Percentiles rank a stretch among this genome's conserved stretches.
Evolutionary conservation across 2,797 vertebrate species (phyloP).

Genomic region (Cyprinella venusta): DNA sequence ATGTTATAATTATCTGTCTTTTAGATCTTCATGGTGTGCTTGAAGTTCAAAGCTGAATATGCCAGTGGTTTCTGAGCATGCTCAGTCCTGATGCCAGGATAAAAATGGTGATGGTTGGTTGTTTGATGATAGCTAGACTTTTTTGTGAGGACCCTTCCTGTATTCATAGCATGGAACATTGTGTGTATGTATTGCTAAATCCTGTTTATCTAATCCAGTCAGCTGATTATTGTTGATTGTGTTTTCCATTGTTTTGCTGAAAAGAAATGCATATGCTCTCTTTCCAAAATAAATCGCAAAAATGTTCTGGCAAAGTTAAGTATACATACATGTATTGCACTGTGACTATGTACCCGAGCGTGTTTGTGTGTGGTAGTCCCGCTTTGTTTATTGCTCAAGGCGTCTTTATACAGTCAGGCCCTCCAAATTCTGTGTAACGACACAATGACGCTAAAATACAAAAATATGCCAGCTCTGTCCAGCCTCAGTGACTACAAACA

Average conservation of each 20-base stretch:
- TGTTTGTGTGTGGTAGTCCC: constrained; percentile 9
- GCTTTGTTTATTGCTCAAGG: constrained; percentile 14
- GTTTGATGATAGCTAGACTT: constrained; percentile 14
- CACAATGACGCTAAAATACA: background rate
- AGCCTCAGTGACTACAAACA: background rate
- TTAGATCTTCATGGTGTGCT: constrained; percentile 27
- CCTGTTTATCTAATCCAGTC: constrained; percentile 30
- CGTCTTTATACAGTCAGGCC: constrained; percentile 2
- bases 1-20: constrained; percentile 42
- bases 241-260: constrained; percentile 27
- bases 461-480: background rate
- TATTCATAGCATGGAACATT: background rate
- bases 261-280: background rate
- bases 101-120: background rate
- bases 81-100: constrained; percentile 7
- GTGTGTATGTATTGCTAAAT: constrained; percentile 13
- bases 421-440: background rate
- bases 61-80: constrained; percentile 33
- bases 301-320: constrained; percentile 12
- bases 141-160: constrained; percentile 27
- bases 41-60: constrained; percentile 38
- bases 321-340: background rate
- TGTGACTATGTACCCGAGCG: background rate
- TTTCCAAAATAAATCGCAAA: constrained; percentile 20
- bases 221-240: constrained; percentile 15